Conservation (phyloP, 2,888 invertebrate genomes). For the Nebria brevicollis region DNA sequence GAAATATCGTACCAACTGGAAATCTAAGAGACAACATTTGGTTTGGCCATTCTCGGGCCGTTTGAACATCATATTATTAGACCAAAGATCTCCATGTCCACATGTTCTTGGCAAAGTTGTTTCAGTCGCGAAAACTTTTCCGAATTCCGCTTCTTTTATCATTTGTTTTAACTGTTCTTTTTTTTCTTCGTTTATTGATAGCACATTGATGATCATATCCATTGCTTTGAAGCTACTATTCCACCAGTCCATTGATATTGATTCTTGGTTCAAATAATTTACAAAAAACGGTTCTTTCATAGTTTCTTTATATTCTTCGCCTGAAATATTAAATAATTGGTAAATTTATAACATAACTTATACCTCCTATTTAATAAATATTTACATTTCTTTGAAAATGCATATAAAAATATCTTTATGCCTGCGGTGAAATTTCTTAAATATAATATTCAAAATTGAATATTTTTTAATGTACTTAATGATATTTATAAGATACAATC, state of each 20-base stretch:
- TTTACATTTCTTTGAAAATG: too few species aligned
- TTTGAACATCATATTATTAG: constrained; percentile 15
- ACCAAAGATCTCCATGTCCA: constrained; percentile 10
- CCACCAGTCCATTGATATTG: constrained; percentile 17
- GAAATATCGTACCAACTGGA: constrained; percentile 55
- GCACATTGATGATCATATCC: not conserved
- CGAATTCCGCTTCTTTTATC: not conserved
- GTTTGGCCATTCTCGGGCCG: constrained; percentile 42
- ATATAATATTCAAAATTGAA: too few species aligned
- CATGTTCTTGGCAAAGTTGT: not conserved
- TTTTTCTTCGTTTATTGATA: not conserved
- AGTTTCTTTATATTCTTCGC: constrained; percentile 9
- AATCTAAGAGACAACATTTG: constrained; percentile 55
- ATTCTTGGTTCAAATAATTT: not conserved
- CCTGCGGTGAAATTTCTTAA: too few species aligned
- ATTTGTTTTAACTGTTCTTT: not conserved
- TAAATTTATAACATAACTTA: not conserved
- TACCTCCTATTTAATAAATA: too few species aligned
- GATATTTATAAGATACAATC: too few species aligned
- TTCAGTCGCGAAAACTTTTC: not conserved
- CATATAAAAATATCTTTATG: too few species aligned
- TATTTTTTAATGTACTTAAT: too few species aligned
- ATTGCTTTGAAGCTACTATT: constrained; percentile 11
- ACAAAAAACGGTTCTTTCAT: constrained; percentile 17
- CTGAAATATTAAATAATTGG: not conserved